Base-by-base conservation (phyloP, 2,113 vertebrate genomes). In the Antechinus flavipes region DNA sequence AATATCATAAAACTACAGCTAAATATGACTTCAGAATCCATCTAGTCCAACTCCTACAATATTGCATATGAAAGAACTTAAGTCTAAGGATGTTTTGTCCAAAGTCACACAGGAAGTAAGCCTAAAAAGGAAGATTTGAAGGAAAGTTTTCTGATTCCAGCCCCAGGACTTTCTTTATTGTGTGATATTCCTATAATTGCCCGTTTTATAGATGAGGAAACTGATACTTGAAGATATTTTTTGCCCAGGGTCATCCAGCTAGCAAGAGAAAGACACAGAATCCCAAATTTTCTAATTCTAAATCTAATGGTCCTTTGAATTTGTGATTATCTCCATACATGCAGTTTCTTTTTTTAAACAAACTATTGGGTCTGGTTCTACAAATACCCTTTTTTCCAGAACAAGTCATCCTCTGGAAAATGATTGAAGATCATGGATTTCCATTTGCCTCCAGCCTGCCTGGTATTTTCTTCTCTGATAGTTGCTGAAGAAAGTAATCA, bases 341-440 rank as follows among this genome's bases (percentile, higher is more conserved):
- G 58, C 26, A 61, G 58, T 61, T 55, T 56, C 27, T 58, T 49
- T 49, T 49, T 49, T 49, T 8, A 49, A 58, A 30, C 56, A 58
- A 58, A 58, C 56, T 11, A 58, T 27, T 27, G 56, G 56, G 56
- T 58, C 2, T 61, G 25, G 58, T 61, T 30, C 58, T 61, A 61
- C 58, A 61, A 61, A 14, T 76, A 35, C 14, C 61, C 61, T 76
- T 76, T 35, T 76, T 76, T 76, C 61, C 16, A 76, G 61, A 76
- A 76, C 61, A 76, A 90, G 89, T 50, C 23, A n/a, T 47, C 89
- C 35, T 50, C 89, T 90, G 89, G 89, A 76, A 90, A 90, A 25
- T 90, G 89, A 90, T 49, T 90, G 89, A 90, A 90, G 89, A 90
- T 19, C n/a, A 14, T 76, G 61, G 61, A 76, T 76, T 76, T 76